Base-by-base conservation (phyloP, 2,888 invertebrate genomes). In the Zele albiditarsus region DNA sequence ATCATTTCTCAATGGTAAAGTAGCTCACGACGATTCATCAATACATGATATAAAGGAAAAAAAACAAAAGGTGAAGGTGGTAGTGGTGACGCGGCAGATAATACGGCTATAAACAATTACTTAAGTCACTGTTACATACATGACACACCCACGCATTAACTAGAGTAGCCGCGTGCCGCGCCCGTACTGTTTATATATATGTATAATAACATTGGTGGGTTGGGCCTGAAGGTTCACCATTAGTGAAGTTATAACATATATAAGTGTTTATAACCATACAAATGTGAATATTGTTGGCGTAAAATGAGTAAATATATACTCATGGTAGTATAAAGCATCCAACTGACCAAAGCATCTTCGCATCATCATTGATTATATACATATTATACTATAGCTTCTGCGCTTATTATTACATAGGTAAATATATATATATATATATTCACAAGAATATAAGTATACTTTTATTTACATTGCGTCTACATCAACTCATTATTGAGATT, bases 61-160 rank as follows among this genome's bases (percentile, higher is more conserved):
- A 4, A 31, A n/a, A 16, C n/a, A 77, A 28, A 71, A 75, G 78
- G 76, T 67, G 63, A 33, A 66, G 69, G 20, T 60, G 65, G 73
- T 60, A 65, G 73, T 66, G 67, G 67, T 71, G 73, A 68, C 67
- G 49, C 71, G 49, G 27, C 78, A 81, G 80, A 82, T 85, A 85
- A 82, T 85, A 85, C 84, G 84, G 84, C 83, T 86, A 83, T 88
- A 88, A 87, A 88, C 88, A 87, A 88, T 88, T 88, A 88, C 87
- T 88, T 87, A 87, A 87, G 87, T 86, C 86, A 85, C 83, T 85
- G 85, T 86, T 86, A 87, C 84, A 84, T 84, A 73, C 77, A 79
- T 81, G 86, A 84, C 87, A 84, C 87, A 87, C 88, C 88, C 86
- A 87, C 86, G 86, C 87, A 88, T 88, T 88, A 88, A 85, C 83